These are phyloP conservation scores for Athrips mouffetella DNA, from an alignment of 2,888 invertebrate species.

Conservation along the genomic window DNA sequence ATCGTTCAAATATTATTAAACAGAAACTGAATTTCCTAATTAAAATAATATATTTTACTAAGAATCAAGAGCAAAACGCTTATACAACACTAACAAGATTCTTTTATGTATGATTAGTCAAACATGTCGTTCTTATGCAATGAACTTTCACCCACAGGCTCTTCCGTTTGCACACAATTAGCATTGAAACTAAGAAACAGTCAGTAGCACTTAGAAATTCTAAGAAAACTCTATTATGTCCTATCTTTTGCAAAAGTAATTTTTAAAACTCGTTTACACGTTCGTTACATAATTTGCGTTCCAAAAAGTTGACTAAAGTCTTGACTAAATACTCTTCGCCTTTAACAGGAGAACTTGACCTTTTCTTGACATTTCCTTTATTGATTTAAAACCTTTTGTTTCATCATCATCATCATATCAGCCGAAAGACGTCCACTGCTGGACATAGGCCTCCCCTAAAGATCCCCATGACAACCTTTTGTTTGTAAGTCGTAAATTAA, in stretches of 20 bases:
- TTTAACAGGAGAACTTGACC: slow-evolving; percentile 3
- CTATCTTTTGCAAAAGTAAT: too few relatives aligned
- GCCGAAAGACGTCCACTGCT: too few relatives aligned
- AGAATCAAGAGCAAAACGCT: slow-evolving; percentile 14
- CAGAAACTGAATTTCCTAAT: too few relatives aligned
- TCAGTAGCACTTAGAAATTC: slow-evolving; percentile 33
- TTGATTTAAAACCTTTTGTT: slow-evolving; percentile 3
- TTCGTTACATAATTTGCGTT: not conserved
- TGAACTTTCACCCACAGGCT: slow-evolving; percentile 54
- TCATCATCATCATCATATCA: too few relatives aligned
- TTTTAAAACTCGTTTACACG: slow-evolving; percentile 23
- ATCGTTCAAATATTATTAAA: too few relatives aligned
- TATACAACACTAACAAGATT: not conserved
- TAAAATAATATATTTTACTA: not conserved
- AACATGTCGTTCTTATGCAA: slow-evolving; percentile 45
- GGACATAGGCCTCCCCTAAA: too few relatives aligned
- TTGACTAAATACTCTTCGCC: slow-evolving; percentile 2
- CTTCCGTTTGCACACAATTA: slow-evolving; percentile 58
- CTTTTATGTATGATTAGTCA: slow-evolving; percentile 40
- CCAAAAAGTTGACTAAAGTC: not conserved
- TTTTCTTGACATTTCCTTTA: slow-evolving; percentile 8
- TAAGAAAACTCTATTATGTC: slow-evolving; percentile 40
- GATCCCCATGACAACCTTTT: too few relatives aligned
- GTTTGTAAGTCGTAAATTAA: slow-evolving; percentile 9
- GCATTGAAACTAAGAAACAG: slow-evolving; percentile 42